Evolutionary conservation across 2,888 invertebrate species (phyloP).

Genomic region (Nemoura dubitans): DNA sequence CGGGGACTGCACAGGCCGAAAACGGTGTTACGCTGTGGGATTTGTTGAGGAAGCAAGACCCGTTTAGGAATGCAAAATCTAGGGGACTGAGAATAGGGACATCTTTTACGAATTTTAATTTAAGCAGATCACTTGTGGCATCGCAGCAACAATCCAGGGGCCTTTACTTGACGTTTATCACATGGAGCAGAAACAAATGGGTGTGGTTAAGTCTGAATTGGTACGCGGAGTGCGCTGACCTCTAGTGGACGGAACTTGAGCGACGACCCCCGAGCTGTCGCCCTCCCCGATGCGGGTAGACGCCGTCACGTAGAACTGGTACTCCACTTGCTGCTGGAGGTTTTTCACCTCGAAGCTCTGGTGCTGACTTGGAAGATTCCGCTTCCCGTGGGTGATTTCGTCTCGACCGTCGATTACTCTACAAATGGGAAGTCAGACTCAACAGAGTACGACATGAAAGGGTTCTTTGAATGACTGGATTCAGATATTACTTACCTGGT

Average conservation of each 20-base stretch:
- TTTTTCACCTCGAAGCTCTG: constrained; percentile 73
- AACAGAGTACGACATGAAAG: not conserved
- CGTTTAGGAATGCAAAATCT: too few relatives aligned
- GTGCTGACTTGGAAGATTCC: constrained; percentile 71
- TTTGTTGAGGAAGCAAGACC: too few relatives aligned
- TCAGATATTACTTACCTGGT: constrained; percentile 62
- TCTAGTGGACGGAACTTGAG: constrained; percentile 72
- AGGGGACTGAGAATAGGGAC: too few relatives aligned
- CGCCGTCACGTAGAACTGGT: constrained; percentile 82
- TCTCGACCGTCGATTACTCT: constrained; percentile 73
- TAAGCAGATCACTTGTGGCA: too few relatives aligned
- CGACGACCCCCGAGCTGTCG: constrained; percentile 73
- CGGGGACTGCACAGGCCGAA: constrained; percentile 64
- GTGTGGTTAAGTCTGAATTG: too few relatives aligned
- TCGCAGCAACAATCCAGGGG: too few relatives aligned
- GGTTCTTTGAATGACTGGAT: not conserved
- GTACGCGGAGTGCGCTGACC: too few relatives aligned
- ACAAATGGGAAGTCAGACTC: constrained; percentile 17
- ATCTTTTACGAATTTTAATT: too few relatives aligned
- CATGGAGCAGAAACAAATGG: too few relatives aligned
- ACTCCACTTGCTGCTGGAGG: constrained; percentile 74
- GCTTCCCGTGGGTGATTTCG: constrained; percentile 74
- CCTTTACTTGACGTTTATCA: too few relatives aligned
- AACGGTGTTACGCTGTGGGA: too few relatives aligned
- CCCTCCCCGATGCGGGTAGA: constrained; percentile 82